Evolutionary conservation across 2,113 vertebrate genomes (phyloP).

Genomic region (Vanacampus margaritifer): DNA sequence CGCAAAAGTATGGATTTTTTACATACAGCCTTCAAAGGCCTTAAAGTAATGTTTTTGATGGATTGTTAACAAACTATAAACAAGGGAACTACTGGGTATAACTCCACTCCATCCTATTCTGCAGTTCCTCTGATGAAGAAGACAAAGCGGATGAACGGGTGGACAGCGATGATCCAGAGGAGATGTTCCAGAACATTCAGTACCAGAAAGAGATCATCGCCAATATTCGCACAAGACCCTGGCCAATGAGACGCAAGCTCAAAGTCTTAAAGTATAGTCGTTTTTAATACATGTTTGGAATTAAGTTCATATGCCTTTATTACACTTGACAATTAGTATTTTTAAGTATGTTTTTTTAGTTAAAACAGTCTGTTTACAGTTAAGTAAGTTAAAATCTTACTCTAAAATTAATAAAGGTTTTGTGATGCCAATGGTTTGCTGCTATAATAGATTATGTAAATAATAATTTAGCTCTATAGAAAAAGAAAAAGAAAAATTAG

Average conservation of each 20-base stretch:
- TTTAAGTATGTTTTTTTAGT: too few species aligned
- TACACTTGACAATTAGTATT: background rate
- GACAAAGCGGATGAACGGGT: constrained; percentile 76
- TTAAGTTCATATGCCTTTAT: background rate
- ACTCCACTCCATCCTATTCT: background rate
- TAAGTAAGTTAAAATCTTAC: too few species aligned
- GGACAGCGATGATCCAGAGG: constrained; percentile 88
- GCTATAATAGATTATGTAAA: too few species aligned
- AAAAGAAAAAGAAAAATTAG: too few species aligned
- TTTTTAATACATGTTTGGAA: background rate
- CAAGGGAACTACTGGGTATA: background rate
- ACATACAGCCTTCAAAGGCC: too few species aligned
- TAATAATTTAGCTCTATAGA: too few species aligned
- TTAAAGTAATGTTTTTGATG: background rate
- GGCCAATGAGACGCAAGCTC: constrained; percentile 95
- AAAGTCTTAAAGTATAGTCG: constrained; percentile 80
- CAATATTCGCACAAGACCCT: constrained; percentile 87
- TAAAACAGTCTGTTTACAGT: too few species aligned
- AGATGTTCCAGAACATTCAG: constrained; percentile 97
- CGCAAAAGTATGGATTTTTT: too few species aligned
- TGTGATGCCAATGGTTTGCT: too few species aligned
- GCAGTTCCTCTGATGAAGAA: constrained; percentile 84
- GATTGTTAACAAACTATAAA: background rate
- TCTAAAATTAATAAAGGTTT: too few species aligned
- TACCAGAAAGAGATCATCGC: constrained; percentile 94